Conservation (phyloP, 1,140 invertebrate genomes). For the Bombus waltoni region DNA sequence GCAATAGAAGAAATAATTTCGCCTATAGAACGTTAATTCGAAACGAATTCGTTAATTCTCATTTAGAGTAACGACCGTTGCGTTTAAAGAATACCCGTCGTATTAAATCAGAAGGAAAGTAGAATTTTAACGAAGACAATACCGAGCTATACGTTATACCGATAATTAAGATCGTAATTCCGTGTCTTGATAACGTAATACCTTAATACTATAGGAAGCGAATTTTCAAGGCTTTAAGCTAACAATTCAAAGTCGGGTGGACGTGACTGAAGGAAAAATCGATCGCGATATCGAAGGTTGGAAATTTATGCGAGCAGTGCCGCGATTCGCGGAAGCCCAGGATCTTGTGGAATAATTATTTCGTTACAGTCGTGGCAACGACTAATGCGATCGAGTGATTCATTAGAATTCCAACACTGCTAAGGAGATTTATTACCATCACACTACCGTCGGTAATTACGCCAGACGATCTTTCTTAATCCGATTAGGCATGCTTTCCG, state of each 20-base stretch:
- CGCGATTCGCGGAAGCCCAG: background rate
- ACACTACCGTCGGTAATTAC: background rate
- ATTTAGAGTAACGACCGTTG: too few relatives aligned
- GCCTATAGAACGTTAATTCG: too few relatives aligned
- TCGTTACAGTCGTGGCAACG: conserved; percentile 3
- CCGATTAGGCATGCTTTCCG: background rate
- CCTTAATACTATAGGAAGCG: background rate
- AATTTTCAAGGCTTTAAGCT: background rate
- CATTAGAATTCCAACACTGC: conserved; percentile 8
- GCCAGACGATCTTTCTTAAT: background rate
- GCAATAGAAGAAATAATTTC: too few relatives aligned
- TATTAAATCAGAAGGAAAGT: too few relatives aligned
- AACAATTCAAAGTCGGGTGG: background rate
- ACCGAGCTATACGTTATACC: too few relatives aligned
- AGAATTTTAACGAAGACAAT: too few relatives aligned
- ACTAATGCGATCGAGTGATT: conserved; percentile 37
- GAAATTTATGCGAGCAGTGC: conserved; percentile 2
- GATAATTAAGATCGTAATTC: background rate
- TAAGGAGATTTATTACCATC: conserved; percentile 29
- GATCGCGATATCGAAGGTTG: background rate
- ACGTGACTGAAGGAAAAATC: background rate
- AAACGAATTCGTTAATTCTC: too few relatives aligned
- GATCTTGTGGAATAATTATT: conserved; percentile 22
- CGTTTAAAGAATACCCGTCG: too few relatives aligned
- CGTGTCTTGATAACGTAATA: background rate